These are phyloP conservation scores for Deilephila elpenor DNA, from an alignment of 2,888 invertebrate species.

Conservation along the genomic window DNA sequence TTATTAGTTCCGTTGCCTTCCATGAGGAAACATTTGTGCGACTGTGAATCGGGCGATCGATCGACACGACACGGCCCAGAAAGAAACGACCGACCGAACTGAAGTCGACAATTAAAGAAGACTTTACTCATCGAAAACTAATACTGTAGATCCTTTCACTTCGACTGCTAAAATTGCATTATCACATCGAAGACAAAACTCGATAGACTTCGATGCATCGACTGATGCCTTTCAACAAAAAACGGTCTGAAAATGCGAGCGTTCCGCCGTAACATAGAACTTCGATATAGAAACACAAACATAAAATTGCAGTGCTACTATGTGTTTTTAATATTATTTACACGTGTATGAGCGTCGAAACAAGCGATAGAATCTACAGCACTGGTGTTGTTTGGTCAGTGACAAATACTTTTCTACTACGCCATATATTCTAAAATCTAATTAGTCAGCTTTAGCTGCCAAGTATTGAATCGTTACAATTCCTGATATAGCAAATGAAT, in stretches of 20 bases:
- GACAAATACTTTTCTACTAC: slow-evolving; percentile 27
- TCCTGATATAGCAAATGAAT: slow-evolving; percentile 5
- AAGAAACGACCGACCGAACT: slow-evolving; percentile 28
- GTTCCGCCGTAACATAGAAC: not conserved
- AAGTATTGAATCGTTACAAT: slow-evolving; percentile 1
- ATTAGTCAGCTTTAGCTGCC: slow-evolving; percentile 16
- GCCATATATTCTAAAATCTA: slow-evolving; percentile 22
- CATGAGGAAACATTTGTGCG: not conserved
- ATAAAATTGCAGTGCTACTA: slow-evolving; percentile 41
- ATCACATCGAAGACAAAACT: slow-evolving; percentile 29
- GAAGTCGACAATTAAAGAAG: slow-evolving; percentile 32
- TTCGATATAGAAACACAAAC: slow-evolving; percentile 21
- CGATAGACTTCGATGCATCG: not conserved
- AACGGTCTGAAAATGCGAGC: not conserved
- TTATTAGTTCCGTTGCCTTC: not conserved
- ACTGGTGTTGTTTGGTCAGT: slow-evolving; percentile 36
- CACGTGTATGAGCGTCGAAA: slow-evolving; percentile 53
- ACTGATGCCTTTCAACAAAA: not conserved
- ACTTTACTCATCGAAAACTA: slow-evolving; percentile 34
- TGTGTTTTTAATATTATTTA: slow-evolving; percentile 51
- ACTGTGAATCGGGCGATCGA: not conserved
- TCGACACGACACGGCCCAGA: slow-evolving; percentile 4
- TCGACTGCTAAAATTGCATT: slow-evolving; percentile 36
- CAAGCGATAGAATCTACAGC: slow-evolving; percentile 72
- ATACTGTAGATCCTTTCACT: slow-evolving; percentile 65